Evolutionary conservation across 2,797 vertebrate genomes (phyloP).

Genomic region (Brotula barbata): DNA sequence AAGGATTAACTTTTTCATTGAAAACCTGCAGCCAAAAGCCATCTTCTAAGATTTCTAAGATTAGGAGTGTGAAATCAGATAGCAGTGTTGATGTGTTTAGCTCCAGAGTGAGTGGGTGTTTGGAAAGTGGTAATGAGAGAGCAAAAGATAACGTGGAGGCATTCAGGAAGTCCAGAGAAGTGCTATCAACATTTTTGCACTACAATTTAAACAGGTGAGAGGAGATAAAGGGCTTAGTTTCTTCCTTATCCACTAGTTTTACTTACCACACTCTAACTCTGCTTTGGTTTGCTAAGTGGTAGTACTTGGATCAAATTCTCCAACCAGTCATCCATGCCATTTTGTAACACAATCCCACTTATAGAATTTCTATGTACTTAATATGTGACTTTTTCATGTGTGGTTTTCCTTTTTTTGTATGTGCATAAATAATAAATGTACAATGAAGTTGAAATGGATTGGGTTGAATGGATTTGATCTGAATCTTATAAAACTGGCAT

Average conservation of each 20-base stretch:
- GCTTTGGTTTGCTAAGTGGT: no score
- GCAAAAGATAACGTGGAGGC: constrained; percentile 46
- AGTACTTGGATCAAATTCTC: no score
- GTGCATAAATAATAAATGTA: neutral
- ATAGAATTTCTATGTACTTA: no score
- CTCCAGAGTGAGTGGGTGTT: neutral
- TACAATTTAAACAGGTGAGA: constrained; percentile 3
- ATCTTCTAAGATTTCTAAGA: constrained; percentile 12
- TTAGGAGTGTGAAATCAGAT: constrained; percentile 53
- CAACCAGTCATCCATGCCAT: no score
- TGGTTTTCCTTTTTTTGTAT: neutral
- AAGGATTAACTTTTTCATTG: neutral
- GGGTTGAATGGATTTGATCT: neutral
- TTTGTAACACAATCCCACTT: no score
- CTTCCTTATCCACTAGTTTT: neutral
- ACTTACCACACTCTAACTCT: constrained; percentile 1
- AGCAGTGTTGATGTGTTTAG: constrained; percentile 16
- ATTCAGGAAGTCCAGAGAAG: constrained; percentile 3
- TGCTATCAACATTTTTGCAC: constrained; percentile 5
- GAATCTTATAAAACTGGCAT: neutral
- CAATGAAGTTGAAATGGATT: neutral
- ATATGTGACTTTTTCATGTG: neutral
- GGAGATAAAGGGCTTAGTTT: neutral
- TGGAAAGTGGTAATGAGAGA: constrained; percentile 30
- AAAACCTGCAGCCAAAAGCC: neutral